Percentiles rank a stretch among this genome's conserved stretches.
These are phyloP conservation scores for Drosophila bocqueti DNA, from an alignment of 1,140 invertebrate genomes.

Conservation along the genomic window DNA sequence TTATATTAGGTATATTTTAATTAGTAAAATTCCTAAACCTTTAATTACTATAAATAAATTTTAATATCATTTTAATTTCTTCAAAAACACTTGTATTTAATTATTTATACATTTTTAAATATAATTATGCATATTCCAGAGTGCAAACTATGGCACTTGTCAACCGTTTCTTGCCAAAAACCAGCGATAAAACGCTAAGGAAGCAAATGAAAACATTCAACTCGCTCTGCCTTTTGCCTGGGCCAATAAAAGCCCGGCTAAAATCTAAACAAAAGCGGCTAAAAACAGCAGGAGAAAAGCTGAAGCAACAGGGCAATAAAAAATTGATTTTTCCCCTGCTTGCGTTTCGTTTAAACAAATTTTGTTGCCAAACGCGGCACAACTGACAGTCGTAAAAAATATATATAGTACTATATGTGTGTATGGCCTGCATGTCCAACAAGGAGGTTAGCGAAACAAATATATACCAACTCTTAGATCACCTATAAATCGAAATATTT, in stretches of 20 bases:
- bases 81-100: background rate
- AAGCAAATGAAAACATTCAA: slow-evolving; percentile 18
- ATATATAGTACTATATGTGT: slow-evolving; percentile 1
- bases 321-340: slow-evolving; percentile 27
- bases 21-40: background rate
- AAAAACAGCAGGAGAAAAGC: slow-evolving; percentile 18
- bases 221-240: background rate
- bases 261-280: slow-evolving; percentile 48
- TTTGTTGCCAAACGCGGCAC: slow-evolving; percentile 54
- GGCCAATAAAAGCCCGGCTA: slow-evolving; percentile 33
- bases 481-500: background rate
- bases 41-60: background rate
- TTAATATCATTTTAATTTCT: background rate
- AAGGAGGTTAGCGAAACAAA: background rate
- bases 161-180: slow-evolving; percentile 15
- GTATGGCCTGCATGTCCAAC: too few relatives aligned
- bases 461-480: background rate
- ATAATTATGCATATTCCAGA: background rate
- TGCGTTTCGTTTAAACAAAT: slow-evolving; percentile 53
- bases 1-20: background rate
- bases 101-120: background rate
- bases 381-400: slow-evolving; percentile 55
- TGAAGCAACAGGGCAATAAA: slow-evolving; percentile 52
- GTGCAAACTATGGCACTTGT: slow-evolving; percentile 17
- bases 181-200: slow-evolving; percentile 7